These are phyloP conservation scores for Saccopteryx leptura DNA, from an alignment of 2,113 vertebrate species.

Conservation along the genomic window DNA sequence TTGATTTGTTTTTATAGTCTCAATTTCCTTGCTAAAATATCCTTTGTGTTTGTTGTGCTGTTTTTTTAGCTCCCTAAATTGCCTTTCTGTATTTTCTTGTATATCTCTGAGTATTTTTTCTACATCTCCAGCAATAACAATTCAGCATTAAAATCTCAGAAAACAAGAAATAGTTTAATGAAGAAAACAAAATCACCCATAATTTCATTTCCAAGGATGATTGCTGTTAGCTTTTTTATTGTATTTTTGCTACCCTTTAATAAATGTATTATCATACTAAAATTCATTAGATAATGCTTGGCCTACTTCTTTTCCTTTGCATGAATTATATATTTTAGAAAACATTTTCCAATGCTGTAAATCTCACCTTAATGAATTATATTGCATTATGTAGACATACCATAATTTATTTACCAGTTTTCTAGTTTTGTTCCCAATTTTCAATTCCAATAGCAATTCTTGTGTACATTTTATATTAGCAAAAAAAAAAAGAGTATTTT, in stretches of 20 bases:
- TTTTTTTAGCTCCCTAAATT: no score
- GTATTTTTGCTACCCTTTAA: slow-evolving; percentile 24
- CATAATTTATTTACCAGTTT: slow-evolving; percentile 45
- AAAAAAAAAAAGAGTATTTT: not conserved
- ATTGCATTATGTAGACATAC: not conserved
- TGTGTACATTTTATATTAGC: not conserved
- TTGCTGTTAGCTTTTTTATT: not conserved
- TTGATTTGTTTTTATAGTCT: no score
- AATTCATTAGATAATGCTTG: not conserved
- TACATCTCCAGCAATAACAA: not conserved
- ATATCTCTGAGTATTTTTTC: not conserved
- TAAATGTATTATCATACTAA: slow-evolving; percentile 6
- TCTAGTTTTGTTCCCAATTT: slow-evolving; percentile 27
- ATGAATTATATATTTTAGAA: slow-evolving; percentile 40
- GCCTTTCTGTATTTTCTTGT: no score
- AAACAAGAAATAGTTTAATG: slow-evolving; percentile 59
- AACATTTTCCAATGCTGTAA: not conserved
- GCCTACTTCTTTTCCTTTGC: slow-evolving; percentile 7
- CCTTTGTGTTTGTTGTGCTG: no score
- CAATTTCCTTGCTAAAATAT: no score
- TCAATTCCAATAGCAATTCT: not conserved
- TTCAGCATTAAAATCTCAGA: slow-evolving; percentile 28
- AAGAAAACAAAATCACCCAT: slow-evolving; percentile 53
- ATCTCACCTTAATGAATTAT: slow-evolving; percentile 52
- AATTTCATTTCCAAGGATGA: not conserved